Base-by-base conservation (phyloP, 2,113 vertebrate species). In the Notothenia coriiceps region DNA sequence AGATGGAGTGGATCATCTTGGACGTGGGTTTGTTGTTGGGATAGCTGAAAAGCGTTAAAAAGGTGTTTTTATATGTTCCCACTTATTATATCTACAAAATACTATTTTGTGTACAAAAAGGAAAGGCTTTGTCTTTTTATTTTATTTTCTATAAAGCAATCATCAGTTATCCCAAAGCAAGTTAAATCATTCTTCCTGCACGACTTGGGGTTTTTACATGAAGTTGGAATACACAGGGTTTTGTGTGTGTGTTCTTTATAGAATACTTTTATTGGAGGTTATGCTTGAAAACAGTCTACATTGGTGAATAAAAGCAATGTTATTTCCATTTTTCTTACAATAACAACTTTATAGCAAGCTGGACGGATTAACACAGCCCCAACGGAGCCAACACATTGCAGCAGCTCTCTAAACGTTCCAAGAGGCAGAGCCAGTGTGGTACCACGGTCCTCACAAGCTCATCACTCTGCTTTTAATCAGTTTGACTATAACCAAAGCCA, bases 391-490 rank as follows among this genome's bases (percentile, higher is more conserved):
- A 40, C 33, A 43, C 33, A 22, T 25, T 44, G 11, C 29, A 15
- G 29, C 60, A 67, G 35, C 46, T 51, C 44, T 61, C 55, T 18
- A 70, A 81, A 50, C 46, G 17, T 77, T 20, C 11, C 6, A 55
- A 47, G 17, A 73, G 15, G 18, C 49, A 75, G 20, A 73, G 40
- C 29, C 74, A 70, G 52, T 1, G 1, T 14, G 51, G 57, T 17
- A 50, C 29, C 6, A 17, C 68, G 25, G 18, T 65, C 54, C 22
- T 57, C 33, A 40, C 17, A 52, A 18, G 17, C 33, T 57, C 40
- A 13, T 67, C 15, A 11, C 10, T 74, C 72, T 49, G 25, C 40
- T 50, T 86, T 83, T 72, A 65, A 81, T 88, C 56, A 68, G 29
- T 46, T n/a, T 33, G 22, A 59, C 64, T 68, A 44, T 52, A 64